Evolutionary conservation across 2,113 vertebrate species (phyloP).

Genomic region (Rhipidura dahli): DNA sequence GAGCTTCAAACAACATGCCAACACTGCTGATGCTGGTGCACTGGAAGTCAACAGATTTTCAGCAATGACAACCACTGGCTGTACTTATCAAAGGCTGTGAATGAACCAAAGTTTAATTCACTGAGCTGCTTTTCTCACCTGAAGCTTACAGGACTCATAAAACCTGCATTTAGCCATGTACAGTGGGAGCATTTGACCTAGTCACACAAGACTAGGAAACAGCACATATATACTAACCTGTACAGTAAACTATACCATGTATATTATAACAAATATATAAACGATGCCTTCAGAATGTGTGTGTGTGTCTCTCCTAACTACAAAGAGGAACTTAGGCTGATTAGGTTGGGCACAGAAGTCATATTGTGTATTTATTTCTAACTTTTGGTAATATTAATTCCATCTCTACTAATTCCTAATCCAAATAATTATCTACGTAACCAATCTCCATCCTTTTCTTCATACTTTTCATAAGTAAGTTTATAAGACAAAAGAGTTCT

Average conservation of each 20-base stretch:
- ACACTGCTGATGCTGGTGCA: neutral
- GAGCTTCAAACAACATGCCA: slow-evolving; percentile 16
- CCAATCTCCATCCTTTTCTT: neutral
- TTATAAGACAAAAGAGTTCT: slow-evolving; percentile 7
- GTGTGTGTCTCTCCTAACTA: neutral
- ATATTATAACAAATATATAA: neutral
- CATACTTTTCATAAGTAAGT: neutral
- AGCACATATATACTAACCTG: neutral
- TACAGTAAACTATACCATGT: neutral
- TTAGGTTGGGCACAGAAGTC: neutral
- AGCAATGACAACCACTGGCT: neutral
- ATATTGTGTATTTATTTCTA: neutral
- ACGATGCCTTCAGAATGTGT: neutral
- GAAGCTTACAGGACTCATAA: neutral
- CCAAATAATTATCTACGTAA: neutral
- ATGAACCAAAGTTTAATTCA: neutral
- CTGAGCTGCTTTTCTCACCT: neutral
- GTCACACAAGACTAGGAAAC: neutral
- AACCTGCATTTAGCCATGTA: neutral
- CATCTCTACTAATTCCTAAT: neutral
- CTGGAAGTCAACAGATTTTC: neutral
- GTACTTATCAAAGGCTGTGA: neutral
- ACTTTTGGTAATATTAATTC: neutral
- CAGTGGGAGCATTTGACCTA: neutral
- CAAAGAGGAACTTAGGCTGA: neutral